A percentile compares a stretch with the other conserved stretches of the same genome.
Conservation (phyloP, 2,113 vertebrate species). For the Bubo blakistoni region DNA sequence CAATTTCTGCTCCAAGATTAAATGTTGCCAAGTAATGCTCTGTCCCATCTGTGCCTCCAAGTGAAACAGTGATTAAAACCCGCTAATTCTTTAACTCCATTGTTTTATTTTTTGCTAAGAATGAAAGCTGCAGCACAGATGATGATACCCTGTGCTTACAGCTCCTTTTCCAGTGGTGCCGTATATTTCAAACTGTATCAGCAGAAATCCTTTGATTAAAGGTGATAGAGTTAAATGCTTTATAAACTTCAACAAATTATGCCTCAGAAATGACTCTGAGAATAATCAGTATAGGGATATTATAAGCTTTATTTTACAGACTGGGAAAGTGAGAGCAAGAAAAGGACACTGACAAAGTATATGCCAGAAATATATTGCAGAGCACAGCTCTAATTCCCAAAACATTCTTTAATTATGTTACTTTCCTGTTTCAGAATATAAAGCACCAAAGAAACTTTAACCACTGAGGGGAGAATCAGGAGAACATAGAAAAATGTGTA, state of each 20-base stretch:
- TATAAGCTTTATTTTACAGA: slow-evolving; percentile 1
- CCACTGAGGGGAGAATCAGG: background rate
- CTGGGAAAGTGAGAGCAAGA: slow-evolving; percentile 2
- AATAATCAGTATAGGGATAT: background rate
- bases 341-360: background rate
- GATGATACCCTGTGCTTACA: background rate
- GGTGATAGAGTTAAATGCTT: background rate
- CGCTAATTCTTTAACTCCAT: slow-evolving; percentile 59
- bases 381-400: slow-evolving; percentile 25
- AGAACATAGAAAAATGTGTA: background rate
- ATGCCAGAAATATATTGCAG: slow-evolving; percentile 19
- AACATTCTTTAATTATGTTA: background rate
- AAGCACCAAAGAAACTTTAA: slow-evolving; percentile 22
- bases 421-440: slow-evolving; percentile 17
- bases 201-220: slow-evolving; percentile 5
- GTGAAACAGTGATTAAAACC: slow-evolving; percentile 58
- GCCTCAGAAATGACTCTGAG: background rate
- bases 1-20: slow-evolving; percentile 48
- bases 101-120: slow-evolving; percentile 34
- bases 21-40: slow-evolving; percentile 47
- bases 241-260: background rate
- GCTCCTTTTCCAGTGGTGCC: background rate
- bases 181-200: background rate
- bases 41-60: slow-evolving; percentile 46
- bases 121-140: slow-evolving; percentile 49